A percentile compares a stretch with the other conserved stretches of the same genome.
phyloP scores from a whole-genome alignment of 2,797 vertebrate species.

The Intellagama lesueurii region DNA sequence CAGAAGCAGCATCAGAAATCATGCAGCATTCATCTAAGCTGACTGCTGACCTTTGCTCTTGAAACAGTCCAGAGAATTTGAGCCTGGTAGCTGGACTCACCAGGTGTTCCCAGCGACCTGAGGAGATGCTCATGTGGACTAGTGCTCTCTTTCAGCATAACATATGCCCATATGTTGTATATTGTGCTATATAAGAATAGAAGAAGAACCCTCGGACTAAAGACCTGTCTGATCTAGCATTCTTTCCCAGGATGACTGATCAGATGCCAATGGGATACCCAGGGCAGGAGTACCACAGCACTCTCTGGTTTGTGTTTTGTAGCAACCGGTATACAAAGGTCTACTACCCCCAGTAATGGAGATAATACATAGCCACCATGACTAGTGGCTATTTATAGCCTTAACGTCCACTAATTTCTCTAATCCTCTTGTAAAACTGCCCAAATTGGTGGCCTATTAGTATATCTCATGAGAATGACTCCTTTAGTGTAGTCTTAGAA shows the following conservation, averaged over 20 bases:
- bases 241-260: background rate
- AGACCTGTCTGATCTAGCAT: background rate
- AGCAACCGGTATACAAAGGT: background rate
- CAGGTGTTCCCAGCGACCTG: too few species aligned
- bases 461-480: fast-evolving
- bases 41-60: too few species aligned
- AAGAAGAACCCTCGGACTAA: background rate
- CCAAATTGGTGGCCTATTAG: background rate
- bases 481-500: constrained; percentile 2
- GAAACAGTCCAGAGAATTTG: too few species aligned
- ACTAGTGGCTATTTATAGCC: background rate
- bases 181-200: fast-evolving
- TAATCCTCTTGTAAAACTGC: background rate
- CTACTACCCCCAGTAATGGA: background rate
- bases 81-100: too few species aligned
- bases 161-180: background rate
- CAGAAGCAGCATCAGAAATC: too few species aligned
- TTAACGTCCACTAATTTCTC: background rate
- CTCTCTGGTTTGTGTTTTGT: background rate
- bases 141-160: background rate
- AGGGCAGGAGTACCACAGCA: background rate
- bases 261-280: background rate
- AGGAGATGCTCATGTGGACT: background rate
- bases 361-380: background rate
- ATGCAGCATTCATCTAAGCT: too few species aligned